Evolutionary conservation across 2,888 invertebrate species (phyloP), one percentile per base, ranked within the genome.

Genomic region (Dendrolimus houi): DNA sequence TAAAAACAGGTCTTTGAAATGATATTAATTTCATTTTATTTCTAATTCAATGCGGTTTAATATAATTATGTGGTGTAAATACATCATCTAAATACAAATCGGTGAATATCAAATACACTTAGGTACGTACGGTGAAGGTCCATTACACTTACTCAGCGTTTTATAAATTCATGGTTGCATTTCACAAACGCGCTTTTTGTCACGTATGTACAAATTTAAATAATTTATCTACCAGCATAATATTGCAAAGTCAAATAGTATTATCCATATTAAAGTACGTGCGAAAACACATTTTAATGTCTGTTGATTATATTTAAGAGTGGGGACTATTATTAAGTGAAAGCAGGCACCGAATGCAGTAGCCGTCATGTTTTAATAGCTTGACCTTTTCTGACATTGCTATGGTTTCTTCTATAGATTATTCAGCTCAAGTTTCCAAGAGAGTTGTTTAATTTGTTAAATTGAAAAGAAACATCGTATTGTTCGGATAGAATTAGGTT

Each of bases 391-490:
- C 60, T 29, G 29, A 29, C 29, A 58, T 54, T 57, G 57, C 60
- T 62, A 54, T 57, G 54, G 60, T 58, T 62, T 64, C 60, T 60
- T 61, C 64, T 60, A 59, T 58, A 66, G 68, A 69, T 70, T 72
- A 75, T 70, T 64, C 64, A 64, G 64, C 64, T 68, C 64, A 64
- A 29, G 65, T 67, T 67, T 68, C 68, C 64, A 66, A 63, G 65
- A 68, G 74, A 67, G 67, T 66, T 69, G 75, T 83, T 82, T 84
- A 86, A 87, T 88, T 85, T 87, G 83, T 83, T 84, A 87, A 87
- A 88, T 88, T 86, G 87, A 84, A 87, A 87, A 85, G 86, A 86
- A 86, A 85, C 85, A 83, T 83, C 77, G 81, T 76, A 84, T 83
- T 85, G 81, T 84, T 81, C 79, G 68, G 77, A 78, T 77, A 74